A percentile compares a stretch with the other conserved stretches of the same genome.
Evolutionary conservation across 2,888 invertebrate genomes (phyloP).

Genomic region (Calephelis perditalis): DNA sequence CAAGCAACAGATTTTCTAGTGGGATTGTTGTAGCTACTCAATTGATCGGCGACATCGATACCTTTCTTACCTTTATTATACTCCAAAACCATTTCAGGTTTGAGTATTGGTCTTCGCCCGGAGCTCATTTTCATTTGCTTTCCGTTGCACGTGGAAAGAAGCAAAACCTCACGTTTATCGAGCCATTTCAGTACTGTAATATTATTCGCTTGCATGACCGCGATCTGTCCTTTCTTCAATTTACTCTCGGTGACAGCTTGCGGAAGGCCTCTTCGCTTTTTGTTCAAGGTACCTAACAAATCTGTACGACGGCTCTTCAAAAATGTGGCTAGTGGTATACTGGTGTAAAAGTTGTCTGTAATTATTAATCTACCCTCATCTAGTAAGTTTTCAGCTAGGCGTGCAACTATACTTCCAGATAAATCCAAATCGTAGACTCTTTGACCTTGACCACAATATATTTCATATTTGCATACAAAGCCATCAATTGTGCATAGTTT

Average conservation of each 20-base stretch:
- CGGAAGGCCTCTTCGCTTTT: not conserved
- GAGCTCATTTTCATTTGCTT: not conserved
- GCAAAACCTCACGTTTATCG: constrained; percentile 1
- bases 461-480: constrained; percentile 23
- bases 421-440: constrained; percentile 23
- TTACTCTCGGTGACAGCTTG: not conserved
- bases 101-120: not conserved
- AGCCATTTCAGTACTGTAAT: not conserved
- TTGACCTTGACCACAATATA: constrained; percentile 24
- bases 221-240: constrained; percentile 1
- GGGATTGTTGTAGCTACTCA: constrained; percentile 17
- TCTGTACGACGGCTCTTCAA: constrained; percentile 16
- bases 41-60: constrained; percentile 15
- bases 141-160: not conserved
- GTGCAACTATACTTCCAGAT: constrained; percentile 26
- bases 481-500: constrained; percentile 20
- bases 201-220: not conserved
- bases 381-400: constrained; percentile 23
- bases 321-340: constrained; percentile 26
- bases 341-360: constrained; percentile 29
- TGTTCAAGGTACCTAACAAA: not conserved
- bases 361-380: constrained; percentile 25
- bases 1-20: constrained; percentile 9
- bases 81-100: constrained; percentile 3
- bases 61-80: constrained; percentile 17